Base-by-base conservation (phyloP, 2,797 vertebrate species). In the Eupleurogrammus muticus region DNA sequence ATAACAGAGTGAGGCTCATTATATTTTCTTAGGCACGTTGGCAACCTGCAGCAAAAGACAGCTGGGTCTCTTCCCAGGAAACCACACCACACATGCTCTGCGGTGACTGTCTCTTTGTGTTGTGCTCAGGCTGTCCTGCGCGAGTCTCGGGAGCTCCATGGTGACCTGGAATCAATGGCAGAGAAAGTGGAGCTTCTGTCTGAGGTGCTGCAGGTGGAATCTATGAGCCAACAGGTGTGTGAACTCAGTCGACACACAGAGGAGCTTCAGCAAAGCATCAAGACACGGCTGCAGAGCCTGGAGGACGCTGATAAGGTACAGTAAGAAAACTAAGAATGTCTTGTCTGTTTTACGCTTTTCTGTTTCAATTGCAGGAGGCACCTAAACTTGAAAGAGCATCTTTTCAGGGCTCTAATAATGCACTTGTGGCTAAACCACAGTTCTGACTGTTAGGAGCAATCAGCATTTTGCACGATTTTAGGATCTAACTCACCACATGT, bases 301-400 rank as follows among this genome's bases (percentile, higher is more conserved):
- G 96, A 98, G 66, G 98, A 99, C 77, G 97, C 97, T 63, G 93
- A 97, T 64, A 97, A 98, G 96, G 98, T 92, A 70, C 16, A 5
- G 42, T 28, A 28, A 52, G 7, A 28, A 14, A 4, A 17, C 16
- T 34, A 5, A 40, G 1, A 20, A 23, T 44, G 9, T 11, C 10
- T n/a, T 24, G 28, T 71, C 10, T 57, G n/a, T 49, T 40, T 67
- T 0, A 44, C 13, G 34, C 24, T 13, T 13, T 16, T 16, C 38
- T 40, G 17, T 59, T 35, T 40, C 38, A 44, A 24, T 40, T 19
- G 0, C 5, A 28, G 6, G 28, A 28, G 28, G 28, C 28, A 28
- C 28, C 28, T 28, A 28, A 28, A 28, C 6, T 28, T 28, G 28
- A 3, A 28, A 28, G 28, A 28, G 3, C 28, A 28, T 28, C 28